Evolutionary conservation across 2,888 invertebrate species (phyloP).

Genomic region (Drosophila anceps): DNA sequence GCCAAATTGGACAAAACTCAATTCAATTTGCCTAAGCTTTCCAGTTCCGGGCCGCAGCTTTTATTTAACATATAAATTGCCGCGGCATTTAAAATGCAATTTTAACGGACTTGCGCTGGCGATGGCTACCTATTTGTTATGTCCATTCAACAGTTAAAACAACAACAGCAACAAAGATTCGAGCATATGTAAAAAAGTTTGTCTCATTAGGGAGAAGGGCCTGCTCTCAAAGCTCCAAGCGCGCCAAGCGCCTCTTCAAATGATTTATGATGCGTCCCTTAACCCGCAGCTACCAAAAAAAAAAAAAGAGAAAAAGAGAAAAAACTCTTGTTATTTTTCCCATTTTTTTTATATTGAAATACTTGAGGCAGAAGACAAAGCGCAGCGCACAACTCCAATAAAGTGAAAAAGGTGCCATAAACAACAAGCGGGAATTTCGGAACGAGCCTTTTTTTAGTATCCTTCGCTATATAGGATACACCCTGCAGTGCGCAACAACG

Average conservation of each 20-base stretch:
- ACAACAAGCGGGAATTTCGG: slow-evolving; percentile 60
- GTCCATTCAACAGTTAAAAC: slow-evolving; percentile 60
- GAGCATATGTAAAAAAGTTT: slow-evolving; percentile 59
- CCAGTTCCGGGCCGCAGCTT: slow-evolving; percentile 33
- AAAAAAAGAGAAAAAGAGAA: background rate
- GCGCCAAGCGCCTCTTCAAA: slow-evolving; percentile 49
- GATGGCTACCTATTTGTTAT: slow-evolving; percentile 54
- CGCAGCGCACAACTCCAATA: slow-evolving; percentile 73
- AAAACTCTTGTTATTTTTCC: slow-evolving; percentile 22
- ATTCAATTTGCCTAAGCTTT: slow-evolving; percentile 57
- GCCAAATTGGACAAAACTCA: slow-evolving; percentile 21
- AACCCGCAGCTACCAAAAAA: slow-evolving; percentile 23
- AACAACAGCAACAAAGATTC: slow-evolving; percentile 1
- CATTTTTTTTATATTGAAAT: slow-evolving; percentile 66
- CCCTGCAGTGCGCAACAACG: slow-evolving; percentile 41
- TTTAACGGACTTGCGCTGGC: slow-evolving; percentile 51
- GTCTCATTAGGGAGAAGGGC: slow-evolving; percentile 60
- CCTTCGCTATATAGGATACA: slow-evolving; percentile 32
- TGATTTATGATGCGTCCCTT: slow-evolving; percentile 67
- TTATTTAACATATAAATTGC: slow-evolving; percentile 72
- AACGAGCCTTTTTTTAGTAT: slow-evolving; percentile 40
- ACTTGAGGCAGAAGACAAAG: slow-evolving; percentile 69
- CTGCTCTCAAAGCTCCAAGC: slow-evolving; percentile 34
- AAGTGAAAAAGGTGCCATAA: slow-evolving; percentile 80
- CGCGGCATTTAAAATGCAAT: slow-evolving; percentile 68